Percentiles rank a stretch among this genome's conserved stretches.
These are phyloP conservation scores for Chunga burmeisteri DNA, from an alignment of 2,113 vertebrate species.

Conservation along the genomic window DNA sequence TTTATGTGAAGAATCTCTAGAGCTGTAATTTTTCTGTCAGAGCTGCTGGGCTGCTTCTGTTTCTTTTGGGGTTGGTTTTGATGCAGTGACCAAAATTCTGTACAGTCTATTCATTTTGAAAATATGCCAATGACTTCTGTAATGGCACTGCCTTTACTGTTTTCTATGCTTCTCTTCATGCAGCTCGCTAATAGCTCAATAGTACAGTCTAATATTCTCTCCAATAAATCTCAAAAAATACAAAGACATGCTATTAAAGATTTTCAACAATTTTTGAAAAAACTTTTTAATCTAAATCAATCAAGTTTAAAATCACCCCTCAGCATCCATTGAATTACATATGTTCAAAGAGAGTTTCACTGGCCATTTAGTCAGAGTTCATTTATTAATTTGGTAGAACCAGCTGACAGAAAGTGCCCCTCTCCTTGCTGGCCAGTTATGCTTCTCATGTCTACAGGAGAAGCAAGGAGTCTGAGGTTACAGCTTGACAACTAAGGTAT, in stretches of 20 bases:
- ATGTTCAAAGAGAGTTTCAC: neutral
- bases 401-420: neutral
- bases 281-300: neutral
- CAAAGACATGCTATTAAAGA: neutral
- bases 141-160: neutral
- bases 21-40: conserved; percentile 16
- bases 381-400: neutral
- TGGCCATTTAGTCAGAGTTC: neutral
- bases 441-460: neutral
- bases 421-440: neutral
- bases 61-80: neutral
- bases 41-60: neutral
- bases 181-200: neutral
- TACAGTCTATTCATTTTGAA: neutral
- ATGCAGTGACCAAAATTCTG: neutral
- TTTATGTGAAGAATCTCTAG: neutral
- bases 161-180: neutral
- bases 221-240: neutral
- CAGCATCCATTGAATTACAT: neutral
- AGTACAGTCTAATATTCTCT: neutral
- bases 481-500: neutral
- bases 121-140: neutral
- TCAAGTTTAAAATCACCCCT: neutral
- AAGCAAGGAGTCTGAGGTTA: neutral
- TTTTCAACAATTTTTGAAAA: neutral